Percentiles rank a stretch among this genome's conserved stretches.
phyloP scores from a whole-genome alignment of 2,113 vertebrate species.

The Nibea coibor region DNA sequence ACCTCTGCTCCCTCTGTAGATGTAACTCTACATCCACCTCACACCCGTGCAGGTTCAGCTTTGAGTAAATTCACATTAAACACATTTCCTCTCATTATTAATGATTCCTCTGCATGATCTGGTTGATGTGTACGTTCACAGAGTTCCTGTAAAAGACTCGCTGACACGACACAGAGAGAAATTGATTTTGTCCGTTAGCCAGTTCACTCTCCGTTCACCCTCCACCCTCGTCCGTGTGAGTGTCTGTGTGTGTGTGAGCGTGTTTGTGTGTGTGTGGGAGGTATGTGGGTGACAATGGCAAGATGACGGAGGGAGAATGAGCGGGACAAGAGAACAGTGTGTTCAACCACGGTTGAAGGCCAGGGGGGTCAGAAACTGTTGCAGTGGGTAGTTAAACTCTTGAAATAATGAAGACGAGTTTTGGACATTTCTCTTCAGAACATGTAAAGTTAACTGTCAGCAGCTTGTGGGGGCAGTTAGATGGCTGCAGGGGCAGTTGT shows the following conservation, averaged over 20 bases:
- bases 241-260: not conserved
- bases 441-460: not conserved
- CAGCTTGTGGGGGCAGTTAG: not conserved
- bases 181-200: slow-evolving; percentile 62
- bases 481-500: not conserved
- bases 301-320: slow-evolving; percentile 6
- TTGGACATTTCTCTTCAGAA: not conserved
- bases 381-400: not conserved
- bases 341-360: slow-evolving; percentile 59
- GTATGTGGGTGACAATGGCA: slow-evolving; percentile 41
- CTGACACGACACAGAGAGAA: not conserved
- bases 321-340: slow-evolving; percentile 55
- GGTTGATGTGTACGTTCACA: not conserved
- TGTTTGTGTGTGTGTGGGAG: slow-evolving; percentile 23
- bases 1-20: not conserved
- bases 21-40: not conserved
- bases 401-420: not conserved
- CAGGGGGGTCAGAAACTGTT: slow-evolving; percentile 27
- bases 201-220: slow-evolving; percentile 41
- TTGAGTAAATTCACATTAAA: not conserved
- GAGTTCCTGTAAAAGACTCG: not conserved
- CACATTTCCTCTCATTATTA: not conserved
- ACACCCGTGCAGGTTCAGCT: not conserved
- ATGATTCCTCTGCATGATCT: not conserved
- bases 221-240: slow-evolving; percentile 36